A percentile compares a stretch with the other conserved stretches of the same genome.
These are phyloP conservation scores for Fukomys damarensis DNA, from an alignment of 2,113 vertebrate genomes.

Conservation along the genomic window DNA sequence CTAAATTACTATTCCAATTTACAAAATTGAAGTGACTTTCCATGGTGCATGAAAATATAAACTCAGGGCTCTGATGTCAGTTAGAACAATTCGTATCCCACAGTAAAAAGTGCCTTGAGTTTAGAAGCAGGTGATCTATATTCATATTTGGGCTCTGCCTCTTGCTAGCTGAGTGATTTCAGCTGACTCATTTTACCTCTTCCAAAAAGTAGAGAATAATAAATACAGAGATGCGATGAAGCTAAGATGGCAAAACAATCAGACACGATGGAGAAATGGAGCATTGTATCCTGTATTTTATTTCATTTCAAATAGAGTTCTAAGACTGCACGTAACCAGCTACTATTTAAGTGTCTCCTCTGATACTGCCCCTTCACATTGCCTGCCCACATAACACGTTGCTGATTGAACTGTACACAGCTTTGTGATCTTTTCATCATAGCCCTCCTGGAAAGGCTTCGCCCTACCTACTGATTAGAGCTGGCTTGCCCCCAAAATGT, in stretches of 20 bases:
- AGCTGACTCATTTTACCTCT: background rate
- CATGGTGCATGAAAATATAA: slow-evolving; percentile 68
- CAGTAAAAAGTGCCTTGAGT: slow-evolving; percentile 1
- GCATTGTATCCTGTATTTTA: background rate
- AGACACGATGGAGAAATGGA: background rate
- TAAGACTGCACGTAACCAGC: background rate
- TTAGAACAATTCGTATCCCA: slow-evolving; percentile 43
- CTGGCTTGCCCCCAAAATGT: background rate
- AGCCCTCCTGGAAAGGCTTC: background rate
- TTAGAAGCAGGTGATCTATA: background rate
- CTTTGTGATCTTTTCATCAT: background rate
- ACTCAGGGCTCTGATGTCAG: slow-evolving; percentile 67
- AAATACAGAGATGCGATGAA: background rate
- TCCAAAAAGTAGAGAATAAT: background rate
- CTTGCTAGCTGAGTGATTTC: background rate
- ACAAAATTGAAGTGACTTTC: slow-evolving; percentile 82
- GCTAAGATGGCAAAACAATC: background rate
- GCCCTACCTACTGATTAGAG: background rate
- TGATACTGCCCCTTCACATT: background rate
- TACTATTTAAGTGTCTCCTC: background rate
- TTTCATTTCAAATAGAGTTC: background rate
- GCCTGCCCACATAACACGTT: background rate
- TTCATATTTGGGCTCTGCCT: background rate
- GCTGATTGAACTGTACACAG: background rate
- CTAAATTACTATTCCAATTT: slow-evolving; percentile 85